phyloP scores from a whole-genome alignment of 2,113 vertebrate genomes.

The Xyrauchen texanus region DNA sequence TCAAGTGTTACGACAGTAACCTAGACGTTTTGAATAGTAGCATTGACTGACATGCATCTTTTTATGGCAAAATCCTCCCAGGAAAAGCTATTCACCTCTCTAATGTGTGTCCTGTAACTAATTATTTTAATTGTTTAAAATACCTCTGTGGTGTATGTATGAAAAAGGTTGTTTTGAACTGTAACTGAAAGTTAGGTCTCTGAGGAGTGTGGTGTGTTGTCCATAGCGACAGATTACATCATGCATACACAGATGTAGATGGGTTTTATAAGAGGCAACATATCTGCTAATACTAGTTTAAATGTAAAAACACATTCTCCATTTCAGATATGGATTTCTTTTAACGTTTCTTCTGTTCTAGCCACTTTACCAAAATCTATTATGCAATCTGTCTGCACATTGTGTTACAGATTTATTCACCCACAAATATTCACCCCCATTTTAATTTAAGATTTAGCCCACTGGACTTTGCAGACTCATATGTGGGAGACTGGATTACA shows the following conservation, averaged over 20 bases:
- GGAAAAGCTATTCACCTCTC: too few relatives aligned
- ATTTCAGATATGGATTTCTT: not conserved
- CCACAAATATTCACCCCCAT: not conserved
- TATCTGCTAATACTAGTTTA: too few relatives aligned
- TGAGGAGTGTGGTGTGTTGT: slow-evolving; percentile 11
- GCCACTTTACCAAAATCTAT: slow-evolving; percentile 1
- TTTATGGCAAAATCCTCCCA: too few relatives aligned
- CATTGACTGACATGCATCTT: too few relatives aligned
- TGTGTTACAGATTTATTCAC: slow-evolving; percentile 62
- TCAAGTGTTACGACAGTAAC: too few relatives aligned
- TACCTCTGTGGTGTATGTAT: slow-evolving; percentile 6
- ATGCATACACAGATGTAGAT: not conserved
- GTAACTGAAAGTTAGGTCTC: not conserved
- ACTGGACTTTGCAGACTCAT: slow-evolving; percentile 2
- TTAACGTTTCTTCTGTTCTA: not conserved
- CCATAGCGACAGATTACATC: not conserved
- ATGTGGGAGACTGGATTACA: not conserved
- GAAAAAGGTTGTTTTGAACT: not conserved
- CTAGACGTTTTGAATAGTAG: too few relatives aligned
- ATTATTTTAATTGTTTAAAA: not conserved
- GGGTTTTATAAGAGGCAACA: too few relatives aligned
- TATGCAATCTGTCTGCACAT: not conserved
- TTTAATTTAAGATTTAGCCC: slow-evolving; percentile 18
- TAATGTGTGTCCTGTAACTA: too few relatives aligned
- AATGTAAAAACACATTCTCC: not conserved